These are phyloP conservation scores for Leiothrix lutea DNA, from an alignment of 2,113 vertebrate genomes.

Conservation along the genomic window DNA sequence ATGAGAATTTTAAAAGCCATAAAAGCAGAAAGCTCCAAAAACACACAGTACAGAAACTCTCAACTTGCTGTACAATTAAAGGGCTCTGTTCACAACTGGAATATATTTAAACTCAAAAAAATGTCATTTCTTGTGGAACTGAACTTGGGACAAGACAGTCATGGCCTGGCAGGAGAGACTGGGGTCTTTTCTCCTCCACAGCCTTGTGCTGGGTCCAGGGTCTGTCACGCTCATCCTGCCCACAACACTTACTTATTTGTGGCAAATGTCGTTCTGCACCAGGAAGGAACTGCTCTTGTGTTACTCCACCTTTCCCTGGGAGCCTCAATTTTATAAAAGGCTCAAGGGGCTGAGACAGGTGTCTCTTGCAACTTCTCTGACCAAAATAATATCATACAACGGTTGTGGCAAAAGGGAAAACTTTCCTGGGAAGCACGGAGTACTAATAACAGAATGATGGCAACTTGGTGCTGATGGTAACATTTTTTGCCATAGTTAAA, in stretches of 20 bases:
- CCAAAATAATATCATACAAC: neutral
- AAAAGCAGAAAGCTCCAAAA: neutral
- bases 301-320: neutral
- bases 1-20: neutral
- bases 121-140: neutral
- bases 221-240: neutral
- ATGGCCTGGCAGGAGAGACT: accelerated
- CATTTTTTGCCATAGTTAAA: neutral
- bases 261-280: neutral
- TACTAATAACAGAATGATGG: neutral
- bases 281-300: neutral
- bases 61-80: neutral
- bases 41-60: neutral
- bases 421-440: neutral
- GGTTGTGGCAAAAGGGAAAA: neutral
- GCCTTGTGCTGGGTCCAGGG: neutral
- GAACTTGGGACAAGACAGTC: neutral
- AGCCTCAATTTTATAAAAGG: neutral
- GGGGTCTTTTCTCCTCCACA: neutral
- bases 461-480: neutral
- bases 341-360: neutral
- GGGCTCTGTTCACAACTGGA: neutral
- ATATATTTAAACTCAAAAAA: neutral
- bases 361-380: neutral
- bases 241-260: too few species aligned